phyloP scores from a whole-genome alignment of 2,888 invertebrate genomes.

The Epistrophe eligans region DNA sequence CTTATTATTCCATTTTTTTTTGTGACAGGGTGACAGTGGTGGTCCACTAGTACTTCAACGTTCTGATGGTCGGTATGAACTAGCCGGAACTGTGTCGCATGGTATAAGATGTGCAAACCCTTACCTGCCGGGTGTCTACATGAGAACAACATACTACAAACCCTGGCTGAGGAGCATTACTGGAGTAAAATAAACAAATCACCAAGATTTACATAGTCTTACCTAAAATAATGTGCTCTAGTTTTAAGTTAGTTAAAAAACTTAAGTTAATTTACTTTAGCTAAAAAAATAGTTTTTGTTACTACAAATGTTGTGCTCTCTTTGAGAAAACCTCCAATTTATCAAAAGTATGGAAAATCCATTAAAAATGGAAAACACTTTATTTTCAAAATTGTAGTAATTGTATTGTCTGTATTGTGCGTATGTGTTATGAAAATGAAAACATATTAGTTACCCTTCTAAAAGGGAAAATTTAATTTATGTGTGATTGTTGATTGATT shows the following conservation, averaged over 20 bases:
- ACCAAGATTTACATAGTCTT: conserved; percentile 23
- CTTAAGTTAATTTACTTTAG: conserved; percentile 57
- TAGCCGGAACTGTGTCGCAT: conserved; percentile 96
- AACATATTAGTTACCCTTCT: not conserved
- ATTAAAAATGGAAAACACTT: conserved; percentile 53
- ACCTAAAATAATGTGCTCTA: conserved; percentile 65
- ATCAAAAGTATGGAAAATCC: conserved; percentile 24
- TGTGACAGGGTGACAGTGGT: conserved; percentile 93
- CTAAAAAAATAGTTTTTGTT: conserved; percentile 15
- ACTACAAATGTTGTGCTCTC: conserved; percentile 55
- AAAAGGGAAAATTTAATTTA: not conserved
- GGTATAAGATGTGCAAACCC: conserved; percentile 98
- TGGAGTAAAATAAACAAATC: conserved; percentile 86
- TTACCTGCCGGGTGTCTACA: conserved; percentile 96
- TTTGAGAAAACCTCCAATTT: conserved; percentile 32
- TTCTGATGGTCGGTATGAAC: conserved; percentile 92
- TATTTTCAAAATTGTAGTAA: conserved; percentile 23
- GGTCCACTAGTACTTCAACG: conserved; percentile 94
- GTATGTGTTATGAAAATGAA: conserved; percentile 2
- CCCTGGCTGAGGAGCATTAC: conserved; percentile 95
- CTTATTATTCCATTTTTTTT: not conserved
- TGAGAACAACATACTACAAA: conserved; percentile 96
- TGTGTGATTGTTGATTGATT: conserved; percentile 43
- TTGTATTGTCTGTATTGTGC: conserved; percentile 36
- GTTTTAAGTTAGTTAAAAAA: conserved; percentile 50